Percentiles rank a stretch among this genome's conserved stretches.
Conservation (phyloP, 2,797 vertebrate species). For the Girardinus metallicus region DNA sequence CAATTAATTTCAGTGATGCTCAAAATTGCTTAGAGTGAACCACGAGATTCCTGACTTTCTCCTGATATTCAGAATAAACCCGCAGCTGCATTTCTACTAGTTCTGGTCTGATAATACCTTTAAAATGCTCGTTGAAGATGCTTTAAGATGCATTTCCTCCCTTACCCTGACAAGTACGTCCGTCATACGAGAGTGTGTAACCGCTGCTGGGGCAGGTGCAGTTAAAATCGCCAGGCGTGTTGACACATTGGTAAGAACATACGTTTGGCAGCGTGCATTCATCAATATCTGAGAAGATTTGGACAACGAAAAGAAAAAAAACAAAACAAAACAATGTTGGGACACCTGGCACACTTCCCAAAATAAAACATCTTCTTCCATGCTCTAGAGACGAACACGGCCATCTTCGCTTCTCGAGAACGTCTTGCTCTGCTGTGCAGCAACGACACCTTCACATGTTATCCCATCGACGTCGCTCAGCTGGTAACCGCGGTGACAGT, state of each 20-base stretch:
- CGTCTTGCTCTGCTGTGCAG: neutral
- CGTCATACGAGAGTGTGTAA: conserved; percentile 85
- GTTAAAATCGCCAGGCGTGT: conserved; percentile 88
- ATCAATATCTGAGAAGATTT: conserved; percentile 85
- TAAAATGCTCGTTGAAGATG: neutral
- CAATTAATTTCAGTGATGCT: neutral
- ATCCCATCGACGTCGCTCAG: conserved; percentile 87
- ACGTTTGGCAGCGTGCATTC: conserved; percentile 90
- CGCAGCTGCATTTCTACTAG: neutral
- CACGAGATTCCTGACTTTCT: neutral
- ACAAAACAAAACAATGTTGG: neutral
- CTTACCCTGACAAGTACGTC: conserved; percentile 90
- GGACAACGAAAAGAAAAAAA: neutral
- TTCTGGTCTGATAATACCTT: neutral
- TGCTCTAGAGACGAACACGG: neutral
- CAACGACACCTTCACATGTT: conserved; percentile 87
- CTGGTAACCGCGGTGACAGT: conserved; percentile 91
- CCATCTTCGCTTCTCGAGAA: too few species aligned
- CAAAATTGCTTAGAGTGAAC: neutral
- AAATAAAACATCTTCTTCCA: neutral
- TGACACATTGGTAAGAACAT: conserved; percentile 89
- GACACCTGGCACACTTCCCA: neutral
- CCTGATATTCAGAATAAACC: neutral
- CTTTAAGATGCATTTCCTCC: neutral
- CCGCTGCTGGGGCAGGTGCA: conserved; percentile 88